Base-by-base conservation (phyloP, 2,113 vertebrate genomes). In the Misgurnus mizolepis region DNA sequence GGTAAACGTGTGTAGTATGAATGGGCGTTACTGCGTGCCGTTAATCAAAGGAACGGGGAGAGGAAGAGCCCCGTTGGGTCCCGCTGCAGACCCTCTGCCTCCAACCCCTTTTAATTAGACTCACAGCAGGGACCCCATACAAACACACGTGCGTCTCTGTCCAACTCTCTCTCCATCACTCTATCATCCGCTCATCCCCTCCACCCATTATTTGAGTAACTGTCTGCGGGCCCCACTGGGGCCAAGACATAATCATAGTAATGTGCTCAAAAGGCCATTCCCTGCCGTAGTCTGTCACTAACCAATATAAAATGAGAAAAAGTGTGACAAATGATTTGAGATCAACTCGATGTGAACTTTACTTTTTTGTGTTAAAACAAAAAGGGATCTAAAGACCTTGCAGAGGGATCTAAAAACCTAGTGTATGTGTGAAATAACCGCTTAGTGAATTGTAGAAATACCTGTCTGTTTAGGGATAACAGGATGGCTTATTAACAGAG, bases 61-160 rank as follows among this genome's bases (percentile, higher is more conserved):
- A 77, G 22, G 82, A 86, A 88, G 77, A 86, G 87, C 93, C 92
- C 91, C 78, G 87, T 91, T 93, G 94, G 92, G 89, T 66, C 82
- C 86, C 87, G 87, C 84, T 88, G 86, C 85, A 89, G 90, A 89
- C 87, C 92, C 94, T 95, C 93, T 87, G 93, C 91, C 89, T 90
- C 89, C 87, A 91, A 89, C 83, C 87, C 88, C 93, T 93, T 94
- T 95, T 97, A 96, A 97, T 97, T 95, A 96, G 93, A 91, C 88
- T 95, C 95, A 92, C 95, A 93, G 94, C 92, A 87, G 93, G 93
- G 89, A 86, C 76, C 49, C 84, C 83, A 79, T 85, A 82, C 74
- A 50, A 17, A 80, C 88, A 86, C 90, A 84, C 85, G 76, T 68
- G 40, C 62, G 41, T 66, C 84, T 89, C 83, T 79, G 64, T 78